Evolutionary conservation across 2,113 vertebrate genomes (phyloP), one percentile per base, ranked within the genome.

Genomic region (Nerophis lumbriciformis): DNA sequence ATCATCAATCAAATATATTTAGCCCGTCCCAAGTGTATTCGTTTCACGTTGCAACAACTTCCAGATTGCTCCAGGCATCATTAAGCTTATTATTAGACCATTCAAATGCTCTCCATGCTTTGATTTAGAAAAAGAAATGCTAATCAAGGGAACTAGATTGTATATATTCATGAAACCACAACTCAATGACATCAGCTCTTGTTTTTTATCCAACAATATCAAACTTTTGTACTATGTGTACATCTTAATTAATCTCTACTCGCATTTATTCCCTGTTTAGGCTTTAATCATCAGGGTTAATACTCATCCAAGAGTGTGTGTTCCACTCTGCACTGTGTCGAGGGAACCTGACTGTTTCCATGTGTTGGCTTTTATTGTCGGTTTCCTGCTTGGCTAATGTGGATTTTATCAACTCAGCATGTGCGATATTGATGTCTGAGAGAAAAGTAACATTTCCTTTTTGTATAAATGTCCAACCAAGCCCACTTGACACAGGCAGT

Each of bases 281-380:
- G 69, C 76, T 87, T 86, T 85, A 75, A 87, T 84, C 79, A 73
- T 71, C 74, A 66, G 63, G 48, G 77, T 82, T 83, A 82, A 79
- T 83, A 79, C 75, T 82, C 76, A 80, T 74, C 81, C 79, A 79
- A 85, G 73, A 81, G 67, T 60, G 65, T 63, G 59, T 76, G 78
- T 71, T 76, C 70, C 75, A 61, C 78, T 78, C 59, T 51, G 65
- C 81, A 85, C 11, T 2, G 42, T 45, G 81, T 85, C 77, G 81
- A 82, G 79, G 79, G 75, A 80, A 80, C 83, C 61, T 86, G 84
- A 86, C 82, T 83, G 65, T 84, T 88, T 87, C 88, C 87, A 87
- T 85, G 80, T 88, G 85, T 76, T 48, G 48, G 76, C 6, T 80
- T 87, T 88, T 85, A 88, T 79, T 79, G 79, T 77, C 9, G 53